A percentile compares a stretch with the other conserved stretches of the same genome.
These are phyloP conservation scores for Chydorus sphaericus DNA, from an alignment of 2,888 invertebrate genomes.

Conservation along the genomic window DNA sequence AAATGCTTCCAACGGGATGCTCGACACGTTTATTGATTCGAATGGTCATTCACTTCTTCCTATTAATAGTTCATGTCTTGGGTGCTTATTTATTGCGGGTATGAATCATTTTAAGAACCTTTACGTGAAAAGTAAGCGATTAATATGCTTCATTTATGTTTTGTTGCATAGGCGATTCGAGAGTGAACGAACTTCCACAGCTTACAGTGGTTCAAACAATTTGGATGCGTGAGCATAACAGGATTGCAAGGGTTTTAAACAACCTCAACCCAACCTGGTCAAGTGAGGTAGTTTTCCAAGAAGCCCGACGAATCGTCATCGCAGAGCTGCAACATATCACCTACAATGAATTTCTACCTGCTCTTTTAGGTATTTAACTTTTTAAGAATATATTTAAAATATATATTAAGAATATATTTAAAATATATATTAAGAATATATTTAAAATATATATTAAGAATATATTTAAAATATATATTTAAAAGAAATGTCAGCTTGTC, in stretches of 20 bases:
- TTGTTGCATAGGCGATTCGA: slow-evolving; percentile 57
- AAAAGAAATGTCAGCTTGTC: no score
- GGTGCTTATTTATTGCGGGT: no score
- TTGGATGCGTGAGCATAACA: slow-evolving; percentile 57
- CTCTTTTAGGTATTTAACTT: slow-evolving; percentile 69
- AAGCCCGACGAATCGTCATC: slow-evolving; percentile 63
- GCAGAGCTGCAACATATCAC: slow-evolving; percentile 73
- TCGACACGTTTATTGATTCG: no score
- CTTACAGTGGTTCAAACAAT: slow-evolving; percentile 57
- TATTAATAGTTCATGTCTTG: no score
- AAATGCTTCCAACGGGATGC: no score
- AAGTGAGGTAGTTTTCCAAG: slow-evolving; percentile 73
- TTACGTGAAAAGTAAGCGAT: slow-evolving; percentile 25
- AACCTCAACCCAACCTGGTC: slow-evolving; percentile 70
- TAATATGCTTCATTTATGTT: slow-evolving; percentile 31
- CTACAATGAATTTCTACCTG: slow-evolving; percentile 65
- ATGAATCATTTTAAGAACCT: no score
- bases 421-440: no score
- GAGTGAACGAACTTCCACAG: slow-evolving; percentile 65
- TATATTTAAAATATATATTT: no score
- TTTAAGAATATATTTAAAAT: no score
- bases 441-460: no score
- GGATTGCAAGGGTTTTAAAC: slow-evolving; percentile 53
- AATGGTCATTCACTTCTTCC: no score
- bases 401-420: no score